These are phyloP conservation scores for Leptarthrus brevirostris DNA, from an alignment of 2,888 invertebrate species.

Conservation along the genomic window DNA sequence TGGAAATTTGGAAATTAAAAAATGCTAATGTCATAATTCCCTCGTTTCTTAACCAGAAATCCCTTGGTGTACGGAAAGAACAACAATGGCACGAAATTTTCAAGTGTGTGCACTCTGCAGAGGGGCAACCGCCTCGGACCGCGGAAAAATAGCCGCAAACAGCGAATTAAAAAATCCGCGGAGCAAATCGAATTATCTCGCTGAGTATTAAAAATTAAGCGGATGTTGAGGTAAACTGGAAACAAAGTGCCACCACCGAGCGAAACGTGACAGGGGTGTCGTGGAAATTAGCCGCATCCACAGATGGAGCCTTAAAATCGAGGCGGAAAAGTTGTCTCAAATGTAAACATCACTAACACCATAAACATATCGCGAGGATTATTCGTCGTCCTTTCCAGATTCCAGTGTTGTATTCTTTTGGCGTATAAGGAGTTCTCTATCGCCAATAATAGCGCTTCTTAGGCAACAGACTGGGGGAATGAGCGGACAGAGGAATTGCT, in stretches of 20 bases:
- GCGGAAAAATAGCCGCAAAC: constrained; percentile 22
- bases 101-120: background rate
- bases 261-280: background rate
- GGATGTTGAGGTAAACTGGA: constrained; percentile 19
- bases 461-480: background rate
- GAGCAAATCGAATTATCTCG: constrained; percentile 51
- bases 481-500: background rate
- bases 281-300: constrained; percentile 23
- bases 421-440: constrained; percentile 2
- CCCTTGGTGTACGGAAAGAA: background rate
- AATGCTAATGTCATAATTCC: constrained; percentile 43
- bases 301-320: background rate
- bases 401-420: constrained; percentile 1
- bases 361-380: constrained; percentile 12
- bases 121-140: background rate
- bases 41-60: constrained; percentile 17
- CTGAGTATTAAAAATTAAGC: constrained; percentile 50
- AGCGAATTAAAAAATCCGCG: constrained; percentile 52
- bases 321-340: background rate
- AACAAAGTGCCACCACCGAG: constrained; percentile 12
- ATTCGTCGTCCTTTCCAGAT: background rate
- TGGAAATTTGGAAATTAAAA: constrained; percentile 38
- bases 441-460: background rate
- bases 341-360: constrained; percentile 33
- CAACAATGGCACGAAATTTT: constrained; percentile 9